Conservation (phyloP, 2,888 invertebrate species). For the Doris montereyensis region DNA sequence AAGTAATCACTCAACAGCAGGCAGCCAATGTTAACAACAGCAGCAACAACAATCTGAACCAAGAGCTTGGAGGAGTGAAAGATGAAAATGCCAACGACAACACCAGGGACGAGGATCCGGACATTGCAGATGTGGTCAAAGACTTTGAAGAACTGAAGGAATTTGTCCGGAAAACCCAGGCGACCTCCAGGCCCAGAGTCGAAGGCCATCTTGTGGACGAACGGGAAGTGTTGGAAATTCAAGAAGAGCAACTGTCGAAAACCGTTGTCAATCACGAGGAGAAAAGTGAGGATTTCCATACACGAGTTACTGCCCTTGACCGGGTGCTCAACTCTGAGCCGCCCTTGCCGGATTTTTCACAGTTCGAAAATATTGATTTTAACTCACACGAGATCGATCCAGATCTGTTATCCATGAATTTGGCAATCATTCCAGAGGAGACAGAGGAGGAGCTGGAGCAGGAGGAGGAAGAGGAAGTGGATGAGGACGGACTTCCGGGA, state of each 20-base stretch:
- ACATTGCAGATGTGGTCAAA: slow-evolving; percentile 46
- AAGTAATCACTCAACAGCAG: background rate
- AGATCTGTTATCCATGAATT: slow-evolving; percentile 62
- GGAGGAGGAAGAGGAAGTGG: slow-evolving; percentile 45
- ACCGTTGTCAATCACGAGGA: slow-evolving; percentile 52
- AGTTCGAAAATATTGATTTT: slow-evolving; percentile 59
- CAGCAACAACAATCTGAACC: background rate
- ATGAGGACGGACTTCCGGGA: slow-evolving; percentile 44
- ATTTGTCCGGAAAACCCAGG: slow-evolving; percentile 54
- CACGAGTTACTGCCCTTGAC: slow-evolving; percentile 52
- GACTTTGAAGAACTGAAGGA: slow-evolving; percentile 58
- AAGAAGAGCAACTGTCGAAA: slow-evolving; percentile 54
- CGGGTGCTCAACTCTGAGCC: slow-evolving; percentile 51
- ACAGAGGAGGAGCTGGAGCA: slow-evolving; percentile 60
- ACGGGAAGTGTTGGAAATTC: slow-evolving; percentile 44
- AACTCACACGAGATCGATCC: slow-evolving; percentile 61
- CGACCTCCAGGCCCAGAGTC: slow-evolving; percentile 15
- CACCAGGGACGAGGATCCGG: too few relatives aligned
- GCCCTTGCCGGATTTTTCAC: slow-evolving; percentile 55
- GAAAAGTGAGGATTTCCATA: slow-evolving; percentile 52
- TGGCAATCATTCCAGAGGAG: slow-evolving; percentile 62
- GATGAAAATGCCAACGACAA: slow-evolving; percentile 27
- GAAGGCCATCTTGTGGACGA: slow-evolving; percentile 46
- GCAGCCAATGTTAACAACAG: background rate
- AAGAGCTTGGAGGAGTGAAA: slow-evolving; percentile 1